These are phyloP conservation scores for Sebastes matsubarae DNA, from an alignment of 2,797 vertebrate species.

Conservation along the genomic window DNA sequence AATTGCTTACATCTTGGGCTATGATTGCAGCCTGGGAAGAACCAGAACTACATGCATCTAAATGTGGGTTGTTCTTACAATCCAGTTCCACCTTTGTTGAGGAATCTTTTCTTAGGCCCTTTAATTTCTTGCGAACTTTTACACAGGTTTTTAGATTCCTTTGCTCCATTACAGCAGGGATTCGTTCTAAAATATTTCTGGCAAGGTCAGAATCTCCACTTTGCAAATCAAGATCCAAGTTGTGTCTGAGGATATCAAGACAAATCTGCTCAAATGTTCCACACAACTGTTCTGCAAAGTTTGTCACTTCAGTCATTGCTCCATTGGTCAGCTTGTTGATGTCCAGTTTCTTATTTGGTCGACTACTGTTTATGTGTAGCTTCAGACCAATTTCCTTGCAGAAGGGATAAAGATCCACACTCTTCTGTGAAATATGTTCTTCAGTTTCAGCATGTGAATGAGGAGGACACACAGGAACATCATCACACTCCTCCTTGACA, in stretches of 20 bases:
- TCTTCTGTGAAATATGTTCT: background rate
- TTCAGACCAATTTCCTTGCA: constrained; percentile 35
- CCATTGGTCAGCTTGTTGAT: constrained; percentile 32
- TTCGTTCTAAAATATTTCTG: background rate
- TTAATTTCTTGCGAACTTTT: rapidly evolving
- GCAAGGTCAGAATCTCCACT: background rate
- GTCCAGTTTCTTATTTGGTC: constrained; percentile 1
- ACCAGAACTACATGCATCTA: background rate
- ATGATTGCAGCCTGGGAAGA: background rate
- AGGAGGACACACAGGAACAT: background rate
- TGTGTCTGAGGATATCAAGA: constrained; percentile 33
- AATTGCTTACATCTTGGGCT: background rate
- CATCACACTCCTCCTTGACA: background rate
- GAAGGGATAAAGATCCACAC: background rate
- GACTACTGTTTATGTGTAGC: background rate
- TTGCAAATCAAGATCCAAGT: constrained; percentile 19
- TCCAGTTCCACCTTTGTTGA: background rate
- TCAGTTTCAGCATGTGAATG: background rate
- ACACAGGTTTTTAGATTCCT: background rate
- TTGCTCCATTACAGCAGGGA: background rate
- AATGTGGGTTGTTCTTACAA: background rate
- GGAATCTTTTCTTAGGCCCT: background rate
- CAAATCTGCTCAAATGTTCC: constrained; percentile 43
- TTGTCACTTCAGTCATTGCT: constrained; percentile 29
- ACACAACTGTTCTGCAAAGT: constrained; percentile 40